Evolutionary conservation across 2,113 vertebrate species (phyloP).

Genomic region (Cranoglanis bouderius): DNA sequence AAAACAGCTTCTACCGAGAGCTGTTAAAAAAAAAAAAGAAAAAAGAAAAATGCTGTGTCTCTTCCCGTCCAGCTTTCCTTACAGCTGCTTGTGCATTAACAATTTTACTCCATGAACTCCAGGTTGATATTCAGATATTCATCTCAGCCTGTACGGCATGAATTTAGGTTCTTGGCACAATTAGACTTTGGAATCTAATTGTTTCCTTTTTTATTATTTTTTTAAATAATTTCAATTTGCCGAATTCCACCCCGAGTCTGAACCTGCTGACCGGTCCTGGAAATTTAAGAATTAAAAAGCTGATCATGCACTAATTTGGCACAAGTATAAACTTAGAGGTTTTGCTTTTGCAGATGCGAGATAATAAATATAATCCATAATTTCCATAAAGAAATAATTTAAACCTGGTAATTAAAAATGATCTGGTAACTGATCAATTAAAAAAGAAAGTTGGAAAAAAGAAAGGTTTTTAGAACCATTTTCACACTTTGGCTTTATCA

Average conservation of each 20-base stretch:
- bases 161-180: not conserved
- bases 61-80: not conserved
- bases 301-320: not conserved
- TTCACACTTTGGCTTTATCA: not conserved
- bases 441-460: not conserved
- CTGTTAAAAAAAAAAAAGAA: too few relatives aligned
- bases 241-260: too few relatives aligned
- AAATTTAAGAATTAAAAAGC: not conserved
- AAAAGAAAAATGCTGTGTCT: not conserved
- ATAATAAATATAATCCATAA: not conserved
- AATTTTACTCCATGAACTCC: not conserved
- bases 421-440: not conserved
- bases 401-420: not conserved
- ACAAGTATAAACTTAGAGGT: not conserved
- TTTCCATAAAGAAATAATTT: not conserved
- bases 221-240: not conserved
- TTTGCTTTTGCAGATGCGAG: not conserved
- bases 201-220: not conserved
- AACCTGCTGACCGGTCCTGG: too few relatives aligned
- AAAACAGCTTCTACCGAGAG: slow-evolving; percentile 33
- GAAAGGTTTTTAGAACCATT: not conserved
- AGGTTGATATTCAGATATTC: not conserved
- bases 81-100: slow-evolving; percentile 1
- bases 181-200: not conserved
- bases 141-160: not conserved